Base-by-base conservation (phyloP, 2,888 invertebrate genomes). In the Rhimphoctona megacephalus region DNA sequence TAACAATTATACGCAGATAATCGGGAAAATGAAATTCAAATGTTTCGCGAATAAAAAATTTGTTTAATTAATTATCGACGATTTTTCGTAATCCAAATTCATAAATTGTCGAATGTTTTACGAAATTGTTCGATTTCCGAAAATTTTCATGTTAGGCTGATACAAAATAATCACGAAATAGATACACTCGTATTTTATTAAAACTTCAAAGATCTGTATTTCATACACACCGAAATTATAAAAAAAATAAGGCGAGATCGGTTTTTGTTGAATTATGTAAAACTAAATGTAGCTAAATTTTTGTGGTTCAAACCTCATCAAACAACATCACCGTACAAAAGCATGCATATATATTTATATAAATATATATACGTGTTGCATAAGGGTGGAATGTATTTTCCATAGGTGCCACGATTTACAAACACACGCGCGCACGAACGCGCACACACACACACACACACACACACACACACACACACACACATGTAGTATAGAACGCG, bases 351-450 rank as follows among this genome's bases (percentile, higher is more conserved):
- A 36, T 36, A 1, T 36, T 36, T 6, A 70, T 79, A 64, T 69
- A 61, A 39, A 69, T 39, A 69, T 61, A 72, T 79, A 80, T 70
- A 76, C 83, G 70, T 72, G 77, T 72, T 83, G 52, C 80, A 49
- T 70, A 81, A 78, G 61, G 57, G 67, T 78, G 81, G 74, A 85
- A 81, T 9, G 57, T 79, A 81, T 73, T 82, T 82, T 72, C 78
- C 82, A 83, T 76, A 85, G 82, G 85, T 85, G 82, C 85, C 85
- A 85, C 82, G 79, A 85, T 43, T 39, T 39, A 39, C 39, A 39
- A 39, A 39, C 39, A 39, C n/a, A n/a, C n/a, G n/a, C n/a, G n/a
- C n/a, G n/a, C n/a, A n/a, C n/a, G n/a, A n/a, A n/a, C n/a, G n/a
- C n/a, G n/a, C n/a, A n/a, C n/a, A n/a, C n/a, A n/a, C n/a, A n/a